Evolutionary conservation across 2,888 invertebrate genomes (phyloP).

Genomic region (Eilema caniola): DNA sequence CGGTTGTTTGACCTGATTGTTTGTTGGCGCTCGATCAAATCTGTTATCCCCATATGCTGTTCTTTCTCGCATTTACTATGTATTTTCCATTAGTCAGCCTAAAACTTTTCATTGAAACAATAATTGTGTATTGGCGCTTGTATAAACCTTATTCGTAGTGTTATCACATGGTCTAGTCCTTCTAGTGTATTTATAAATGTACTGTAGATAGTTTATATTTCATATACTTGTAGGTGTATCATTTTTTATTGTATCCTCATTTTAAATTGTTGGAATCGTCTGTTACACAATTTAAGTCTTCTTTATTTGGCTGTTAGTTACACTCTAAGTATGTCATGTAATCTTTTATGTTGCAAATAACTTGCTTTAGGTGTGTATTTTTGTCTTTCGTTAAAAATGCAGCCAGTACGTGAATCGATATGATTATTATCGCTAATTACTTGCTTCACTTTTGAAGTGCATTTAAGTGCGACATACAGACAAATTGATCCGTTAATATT

Average conservation of each 20-base stretch:
- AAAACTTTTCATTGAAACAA: conserved; percentile 26
- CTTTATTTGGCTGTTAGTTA: conserved; percentile 15
- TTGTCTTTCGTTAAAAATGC: conserved; percentile 57
- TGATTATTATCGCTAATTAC: conserved; percentile 38
- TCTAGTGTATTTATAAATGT: conserved; percentile 27
- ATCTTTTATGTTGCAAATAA: conserved; percentile 37
- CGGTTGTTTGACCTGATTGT: conserved; percentile 63
- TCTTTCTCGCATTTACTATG: conserved; percentile 68
- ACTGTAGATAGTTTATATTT: conserved; percentile 29
- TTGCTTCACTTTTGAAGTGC: conserved; percentile 66
- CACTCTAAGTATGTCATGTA: conserved; percentile 29
- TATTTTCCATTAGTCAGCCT: conserved; percentile 46
- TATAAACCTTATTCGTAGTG: conserved; percentile 20
- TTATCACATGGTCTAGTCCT: conserved; percentile 17
- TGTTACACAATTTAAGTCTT: conserved; percentile 24
- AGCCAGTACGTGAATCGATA: conserved; percentile 44
- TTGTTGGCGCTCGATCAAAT: conserved; percentile 69
- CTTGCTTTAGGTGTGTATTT: conserved; percentile 45
- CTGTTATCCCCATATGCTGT: conserved; percentile 65
- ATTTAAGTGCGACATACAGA: conserved; percentile 63
- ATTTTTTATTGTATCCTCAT: conserved; percentile 40
- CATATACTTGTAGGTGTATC: conserved; percentile 29
- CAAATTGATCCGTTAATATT: conserved; percentile 41
- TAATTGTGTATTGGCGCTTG: conserved; percentile 18
- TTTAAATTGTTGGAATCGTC: conserved; percentile 30